phyloP scores from a whole-genome alignment of 2,888 invertebrate genomes.

The Ceraclea dissimilis region DNA sequence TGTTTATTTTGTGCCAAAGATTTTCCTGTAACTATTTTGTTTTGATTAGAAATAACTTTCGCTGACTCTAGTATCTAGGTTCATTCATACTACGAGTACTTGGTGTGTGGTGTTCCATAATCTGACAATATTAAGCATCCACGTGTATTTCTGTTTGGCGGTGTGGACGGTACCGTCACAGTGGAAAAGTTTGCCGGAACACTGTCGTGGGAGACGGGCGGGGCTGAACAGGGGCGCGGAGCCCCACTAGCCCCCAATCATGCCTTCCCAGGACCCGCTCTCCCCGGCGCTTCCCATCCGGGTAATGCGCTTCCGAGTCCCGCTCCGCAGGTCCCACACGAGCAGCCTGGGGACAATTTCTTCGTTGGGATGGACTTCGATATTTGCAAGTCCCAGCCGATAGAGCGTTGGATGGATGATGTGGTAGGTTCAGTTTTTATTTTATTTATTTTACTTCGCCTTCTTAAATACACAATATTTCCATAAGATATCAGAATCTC shows the following conservation, averaged over 20 bases:
- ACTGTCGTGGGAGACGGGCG: constrained; percentile 16
- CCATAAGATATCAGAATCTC: too few relatives aligned
- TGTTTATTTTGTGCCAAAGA: too few relatives aligned
- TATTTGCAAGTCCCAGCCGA: constrained; percentile 15
- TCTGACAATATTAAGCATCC: neutral
- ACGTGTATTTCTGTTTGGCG: neutral
- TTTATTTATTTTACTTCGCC: neutral
- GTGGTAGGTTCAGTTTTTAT: constrained; percentile 20
- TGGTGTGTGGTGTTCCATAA: neutral
- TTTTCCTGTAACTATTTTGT: neutral
- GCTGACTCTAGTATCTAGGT: too few relatives aligned
- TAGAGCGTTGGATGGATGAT: constrained; percentile 25
- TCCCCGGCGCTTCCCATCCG: constrained; percentile 1
- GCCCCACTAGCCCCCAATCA: constrained; percentile 7
- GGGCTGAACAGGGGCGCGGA: neutral
- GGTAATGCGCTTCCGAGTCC: neutral
- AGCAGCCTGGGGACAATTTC: constrained; percentile 9
- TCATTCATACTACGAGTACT: too few relatives aligned
- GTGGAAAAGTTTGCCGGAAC: constrained; percentile 14
- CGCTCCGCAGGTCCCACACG: constrained; percentile 3
- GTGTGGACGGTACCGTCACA: neutral
- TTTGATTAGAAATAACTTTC: neutral
- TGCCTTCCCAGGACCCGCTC: neutral
- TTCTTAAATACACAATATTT: neutral
- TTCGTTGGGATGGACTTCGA: constrained; percentile 22